Conservation (phyloP, 2,113 vertebrate species). For the Macroglossus sobrinus region DNA sequence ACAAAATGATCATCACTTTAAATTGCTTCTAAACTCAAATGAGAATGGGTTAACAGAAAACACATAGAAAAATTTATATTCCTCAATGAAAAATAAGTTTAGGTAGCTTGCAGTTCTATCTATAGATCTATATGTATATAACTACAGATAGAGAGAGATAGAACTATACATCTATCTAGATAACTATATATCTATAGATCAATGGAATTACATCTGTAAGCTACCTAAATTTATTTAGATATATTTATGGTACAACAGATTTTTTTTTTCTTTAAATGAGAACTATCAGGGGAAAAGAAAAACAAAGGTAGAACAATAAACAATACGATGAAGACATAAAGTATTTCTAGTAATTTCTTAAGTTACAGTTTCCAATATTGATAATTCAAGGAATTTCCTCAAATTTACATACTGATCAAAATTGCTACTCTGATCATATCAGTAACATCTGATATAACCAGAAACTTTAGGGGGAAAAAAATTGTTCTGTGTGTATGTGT, state of each 20-base stretch:
- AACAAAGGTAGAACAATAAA: constrained; percentile 30
- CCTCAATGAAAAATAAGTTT: constrained; percentile 2
- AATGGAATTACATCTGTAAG: no score
- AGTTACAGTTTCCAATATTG: constrained; percentile 20
- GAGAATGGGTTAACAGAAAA: constrained; percentile 54
- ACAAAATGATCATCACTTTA: constrained; percentile 69
- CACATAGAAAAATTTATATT: constrained; percentile 24
- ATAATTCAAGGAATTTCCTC: constrained; percentile 38
- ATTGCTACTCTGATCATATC: constrained; percentile 1
- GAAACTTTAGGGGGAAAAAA: background rate
- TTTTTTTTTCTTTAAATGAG: background rate
- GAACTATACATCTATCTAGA: background rate
- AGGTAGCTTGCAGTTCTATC: background rate
- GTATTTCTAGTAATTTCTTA: constrained; percentile 12
- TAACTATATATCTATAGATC: no score
- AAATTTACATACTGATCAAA: constrained; percentile 10
- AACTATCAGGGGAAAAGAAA: constrained; percentile 25
- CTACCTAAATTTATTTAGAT: no score
- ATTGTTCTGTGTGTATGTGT: background rate
- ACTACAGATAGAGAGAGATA: background rate
- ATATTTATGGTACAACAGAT: background rate
- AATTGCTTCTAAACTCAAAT: constrained; percentile 63
- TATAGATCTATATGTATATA: no score
- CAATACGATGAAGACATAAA: background rate
- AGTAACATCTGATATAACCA: background rate